A percentile compares a stretch with the other conserved stretches of the same genome.
Evolutionary conservation across 2,888 invertebrate genomes (phyloP).

Genomic region (Pollenia griseotomentosa): DNA sequence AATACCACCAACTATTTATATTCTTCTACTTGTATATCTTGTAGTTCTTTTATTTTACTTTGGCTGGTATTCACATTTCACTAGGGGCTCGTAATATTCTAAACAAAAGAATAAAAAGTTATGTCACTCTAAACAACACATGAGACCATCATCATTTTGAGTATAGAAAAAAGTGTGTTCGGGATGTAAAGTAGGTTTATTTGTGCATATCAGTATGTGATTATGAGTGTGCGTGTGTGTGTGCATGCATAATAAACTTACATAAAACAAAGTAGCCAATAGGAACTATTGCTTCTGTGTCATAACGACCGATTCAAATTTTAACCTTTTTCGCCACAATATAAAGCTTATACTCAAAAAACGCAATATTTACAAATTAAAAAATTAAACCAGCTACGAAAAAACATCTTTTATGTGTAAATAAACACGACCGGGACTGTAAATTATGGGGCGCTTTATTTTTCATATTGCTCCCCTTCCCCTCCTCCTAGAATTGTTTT

Average conservation of each 20-base stretch:
- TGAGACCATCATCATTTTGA: conserved; percentile 76
- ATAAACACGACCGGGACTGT: too few species aligned
- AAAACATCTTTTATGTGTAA: too few species aligned
- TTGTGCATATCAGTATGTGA: conserved; percentile 1
- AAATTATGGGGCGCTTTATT: too few species aligned
- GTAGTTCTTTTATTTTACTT: conserved; percentile 49
- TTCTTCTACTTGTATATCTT: conserved; percentile 24
- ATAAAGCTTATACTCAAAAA: too few species aligned
- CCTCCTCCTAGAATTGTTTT: too few species aligned
- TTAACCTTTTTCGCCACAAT: too few species aligned
- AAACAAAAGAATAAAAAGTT: conserved; percentile 83
- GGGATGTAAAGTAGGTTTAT: conserved; percentile 52
- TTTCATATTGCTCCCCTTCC: too few species aligned
- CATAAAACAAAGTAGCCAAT: background rate
- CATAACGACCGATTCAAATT: too few species aligned
- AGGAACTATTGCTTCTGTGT: background rate
- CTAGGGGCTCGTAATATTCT: conserved; percentile 77
- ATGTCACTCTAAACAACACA: conserved; percentile 79
- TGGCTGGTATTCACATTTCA: conserved; percentile 34
- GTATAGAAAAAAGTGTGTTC: conserved; percentile 35
- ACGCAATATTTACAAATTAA: too few species aligned
- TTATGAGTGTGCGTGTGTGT: background rate
- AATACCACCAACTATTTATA: conserved; percentile 56
- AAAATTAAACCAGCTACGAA: too few species aligned
- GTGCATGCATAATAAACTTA: conserved; percentile 39